phyloP scores from a whole-genome alignment of 2,888 invertebrate species.

The Urechis unicinctus region DNA sequence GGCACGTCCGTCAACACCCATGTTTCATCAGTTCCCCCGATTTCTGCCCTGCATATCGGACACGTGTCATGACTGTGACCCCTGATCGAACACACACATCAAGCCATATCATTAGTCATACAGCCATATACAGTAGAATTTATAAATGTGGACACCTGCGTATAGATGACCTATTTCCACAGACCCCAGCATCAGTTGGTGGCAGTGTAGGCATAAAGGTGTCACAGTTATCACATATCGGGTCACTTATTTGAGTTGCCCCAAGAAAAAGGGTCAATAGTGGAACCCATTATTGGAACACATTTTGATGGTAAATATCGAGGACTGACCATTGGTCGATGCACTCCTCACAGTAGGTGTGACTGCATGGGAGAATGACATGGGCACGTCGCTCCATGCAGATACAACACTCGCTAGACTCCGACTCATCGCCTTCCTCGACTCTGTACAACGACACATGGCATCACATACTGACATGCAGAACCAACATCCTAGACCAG shows the following conservation, averaged over 20 bases:
- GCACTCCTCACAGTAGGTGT: slow-evolving; percentile 65
- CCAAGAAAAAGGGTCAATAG: not conserved
- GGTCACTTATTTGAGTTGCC: not conserved
- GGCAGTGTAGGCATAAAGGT: no score
- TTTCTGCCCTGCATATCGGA: slow-evolving; percentile 63
- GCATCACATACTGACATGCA: not conserved
- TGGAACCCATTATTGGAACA: not conserved
- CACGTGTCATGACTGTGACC: slow-evolving; percentile 65
- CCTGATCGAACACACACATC: slow-evolving; percentile 51
- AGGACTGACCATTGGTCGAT: slow-evolving; percentile 64
- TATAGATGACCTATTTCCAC: no score
- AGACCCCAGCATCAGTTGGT: no score
- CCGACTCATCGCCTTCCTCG: slow-evolving; percentile 33
- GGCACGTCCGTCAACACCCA: slow-evolving; percentile 48
- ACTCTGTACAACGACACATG: slow-evolving; percentile 4
- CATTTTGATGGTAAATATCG: not conserved
- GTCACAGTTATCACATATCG: no score
- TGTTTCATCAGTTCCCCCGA: slow-evolving; percentile 60
- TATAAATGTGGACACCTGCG: no score
- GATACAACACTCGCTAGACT: slow-evolving; percentile 61
- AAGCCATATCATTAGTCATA: no score
- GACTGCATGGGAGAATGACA: slow-evolving; percentile 64
- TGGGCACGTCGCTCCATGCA: slow-evolving; percentile 67
- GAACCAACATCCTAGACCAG: not conserved
- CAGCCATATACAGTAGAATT: no score